Conservation (phyloP, 2,888 invertebrate species). For the Pristionchus exspectatus region DNA sequence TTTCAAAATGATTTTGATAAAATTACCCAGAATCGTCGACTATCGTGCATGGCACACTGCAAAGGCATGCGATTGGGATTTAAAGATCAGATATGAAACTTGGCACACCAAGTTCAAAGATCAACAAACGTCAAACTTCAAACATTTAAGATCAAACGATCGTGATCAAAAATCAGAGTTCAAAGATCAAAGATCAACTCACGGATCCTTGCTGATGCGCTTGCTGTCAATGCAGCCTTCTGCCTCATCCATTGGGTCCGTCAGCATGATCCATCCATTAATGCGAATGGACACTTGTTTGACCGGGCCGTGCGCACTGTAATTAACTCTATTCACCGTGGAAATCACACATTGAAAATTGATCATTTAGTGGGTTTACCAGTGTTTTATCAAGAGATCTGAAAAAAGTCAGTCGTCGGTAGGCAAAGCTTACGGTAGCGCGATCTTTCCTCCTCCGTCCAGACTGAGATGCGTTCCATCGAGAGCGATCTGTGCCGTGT, state of each 20-base stretch:
- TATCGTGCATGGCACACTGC: slow-evolving; percentile 46
- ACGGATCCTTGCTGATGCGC: slow-evolving; percentile 39
- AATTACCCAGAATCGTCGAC: slow-evolving; percentile 29
- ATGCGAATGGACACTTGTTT: slow-evolving; percentile 13
- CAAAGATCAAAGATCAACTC: not conserved
- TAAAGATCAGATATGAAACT: slow-evolving; percentile 14
- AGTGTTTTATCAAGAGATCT: not conserved
- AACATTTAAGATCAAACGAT: not conserved
- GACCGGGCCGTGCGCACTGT: slow-evolving; percentile 6
- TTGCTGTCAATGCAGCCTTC: slow-evolving; percentile 17
- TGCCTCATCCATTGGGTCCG: slow-evolving; percentile 26
- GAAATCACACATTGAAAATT: no score
- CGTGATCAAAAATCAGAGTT: not conserved
- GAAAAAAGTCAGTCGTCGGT: not conserved
- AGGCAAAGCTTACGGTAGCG: slow-evolving; percentile 26
- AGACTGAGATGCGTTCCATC: slow-evolving; percentile 51
- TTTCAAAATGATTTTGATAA: not conserved
- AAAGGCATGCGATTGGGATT: slow-evolving; percentile 15
- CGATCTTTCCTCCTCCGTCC: slow-evolving; percentile 45
- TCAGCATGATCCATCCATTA: slow-evolving; percentile 47
- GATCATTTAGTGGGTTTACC: no score
- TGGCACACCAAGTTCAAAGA: not conserved
- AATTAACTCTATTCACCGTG: no score
- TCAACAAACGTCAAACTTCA: not conserved
- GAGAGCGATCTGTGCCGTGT: slow-evolving; percentile 47